Evolutionary conservation across 2,797 vertebrate genomes (phyloP), one percentile per base, ranked within the genome.

Genomic region (Nothura maculosa): DNA sequence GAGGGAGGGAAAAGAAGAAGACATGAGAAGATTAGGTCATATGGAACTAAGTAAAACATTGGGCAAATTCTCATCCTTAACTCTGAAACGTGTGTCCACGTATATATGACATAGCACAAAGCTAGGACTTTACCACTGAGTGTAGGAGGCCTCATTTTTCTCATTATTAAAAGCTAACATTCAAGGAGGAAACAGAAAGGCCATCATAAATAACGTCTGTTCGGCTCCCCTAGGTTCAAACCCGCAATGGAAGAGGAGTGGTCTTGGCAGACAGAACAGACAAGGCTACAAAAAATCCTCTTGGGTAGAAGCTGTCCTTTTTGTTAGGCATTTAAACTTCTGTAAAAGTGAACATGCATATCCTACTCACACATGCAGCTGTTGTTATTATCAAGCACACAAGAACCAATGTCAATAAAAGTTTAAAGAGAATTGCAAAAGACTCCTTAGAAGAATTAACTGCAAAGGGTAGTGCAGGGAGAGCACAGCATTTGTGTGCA

Each of bases 291-390:
- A 90, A 50, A 57, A 88, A 62, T 22, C 34, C 20, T 50, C 34
- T 38, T 30, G 8, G 36, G 9, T 7, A 93, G 69, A 84, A 30
- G 21, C 30, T 40, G 32, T 63, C 11, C 12, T 64, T 55, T 66
- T 32, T 15, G 21, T 36, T 40, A 55, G 3, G 2, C 12, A 6
- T 34, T 40, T 52, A 42, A 30, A 28, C 1, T 19, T 15, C 6
- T 54, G 43, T 21, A 27, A 34, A 75, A 81, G 24, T 24, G 28
- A 78, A 45, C 9, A 27, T 4, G 13, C 19, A 89, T 12, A 36
- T 68, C 22, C 9, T 16, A 27, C 19, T 48, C 43, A 21, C 6
- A 48, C 38, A 67, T 1, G 2, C 0, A 34, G 12, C 20, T 17
- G 9, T 3, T 43, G 4, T 25, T 54, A 10, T 18, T 84, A 74